Percentiles rank a stretch among this genome's conserved stretches.
phyloP scores from a whole-genome alignment of 2,797 vertebrate species.

The Galago senegalensis region DNA sequence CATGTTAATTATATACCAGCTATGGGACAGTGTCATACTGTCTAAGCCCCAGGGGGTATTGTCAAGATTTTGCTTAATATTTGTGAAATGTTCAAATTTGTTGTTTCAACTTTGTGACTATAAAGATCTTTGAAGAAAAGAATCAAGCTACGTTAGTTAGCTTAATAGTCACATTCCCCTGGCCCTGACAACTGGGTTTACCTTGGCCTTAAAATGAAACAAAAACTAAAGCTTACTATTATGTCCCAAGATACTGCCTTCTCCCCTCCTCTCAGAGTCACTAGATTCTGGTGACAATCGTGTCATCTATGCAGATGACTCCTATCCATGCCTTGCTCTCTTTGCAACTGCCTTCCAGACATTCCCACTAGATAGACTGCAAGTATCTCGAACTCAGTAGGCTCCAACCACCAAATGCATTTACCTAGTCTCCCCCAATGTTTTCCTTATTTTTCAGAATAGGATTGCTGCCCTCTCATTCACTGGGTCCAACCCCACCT shows the following conservation, averaged over 20 bases:
- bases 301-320: not conserved
- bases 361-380: not conserved
- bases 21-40: not conserved
- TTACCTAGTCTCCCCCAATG: not conserved
- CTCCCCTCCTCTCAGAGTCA: not conserved
- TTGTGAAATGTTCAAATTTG: not conserved
- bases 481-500: not conserved
- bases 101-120: not conserved
- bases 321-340: not conserved
- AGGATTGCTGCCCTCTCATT: not conserved
- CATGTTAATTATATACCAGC: too few species aligned
- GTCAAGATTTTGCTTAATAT: not conserved
- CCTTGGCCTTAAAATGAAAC: not conserved
- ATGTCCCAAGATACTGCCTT: not conserved
- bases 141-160: not conserved
- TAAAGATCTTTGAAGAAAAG: not conserved
- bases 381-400: not conserved
- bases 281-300: not conserved
- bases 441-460: not conserved
- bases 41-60: not conserved
- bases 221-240: not conserved
- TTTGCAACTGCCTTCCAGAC: not conserved
- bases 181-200: not conserved
- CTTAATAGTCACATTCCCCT: not conserved
- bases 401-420: not conserved